These are phyloP conservation scores for Aulostomus chinensis DNA, from an alignment of 2,797 vertebrate species.

Conservation along the genomic window DNA sequence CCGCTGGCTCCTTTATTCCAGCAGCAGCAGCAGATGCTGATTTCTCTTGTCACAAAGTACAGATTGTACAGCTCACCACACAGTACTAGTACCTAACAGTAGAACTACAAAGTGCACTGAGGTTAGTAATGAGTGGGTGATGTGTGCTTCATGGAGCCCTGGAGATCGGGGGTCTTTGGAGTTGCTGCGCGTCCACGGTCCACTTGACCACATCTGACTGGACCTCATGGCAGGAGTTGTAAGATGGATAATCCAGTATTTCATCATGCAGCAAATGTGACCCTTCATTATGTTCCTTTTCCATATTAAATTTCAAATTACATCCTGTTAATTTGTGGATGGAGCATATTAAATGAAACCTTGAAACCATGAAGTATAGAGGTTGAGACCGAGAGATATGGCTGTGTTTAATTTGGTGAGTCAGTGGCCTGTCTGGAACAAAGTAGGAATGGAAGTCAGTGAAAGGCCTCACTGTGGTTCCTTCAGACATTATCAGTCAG, in stretches of 20 bases:
- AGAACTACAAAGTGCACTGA: too few relatives aligned
- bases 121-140: too few relatives aligned
- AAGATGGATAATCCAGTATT: conserved; percentile 67
- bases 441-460: conserved; percentile 63
- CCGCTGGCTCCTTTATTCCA: too few relatives aligned
- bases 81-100: too few relatives aligned
- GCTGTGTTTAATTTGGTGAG: conserved; percentile 65
- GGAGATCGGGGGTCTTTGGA: not conserved
- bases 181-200: too few relatives aligned
- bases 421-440: conserved; percentile 62
- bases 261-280: conserved; percentile 61
- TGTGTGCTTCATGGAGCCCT: conserved; percentile 17
- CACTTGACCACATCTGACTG: conserved; percentile 50
- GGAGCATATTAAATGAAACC: conserved; percentile 76
- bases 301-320: conserved; percentile 75
- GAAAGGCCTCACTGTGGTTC: conserved; percentile 66
- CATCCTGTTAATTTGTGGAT: conserved; percentile 70
- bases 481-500: conserved; percentile 66
- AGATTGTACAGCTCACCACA: too few relatives aligned
- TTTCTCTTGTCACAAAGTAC: too few relatives aligned
- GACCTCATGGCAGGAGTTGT: conserved; percentile 30
- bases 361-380: conserved; percentile 71
- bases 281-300: conserved; percentile 65
- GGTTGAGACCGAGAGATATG: conserved; percentile 64
- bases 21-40: too few relatives aligned